Evolutionary conservation across 1,140 invertebrate species (phyloP).

Genomic region (Bombus haemorrhoidalis): DNA sequence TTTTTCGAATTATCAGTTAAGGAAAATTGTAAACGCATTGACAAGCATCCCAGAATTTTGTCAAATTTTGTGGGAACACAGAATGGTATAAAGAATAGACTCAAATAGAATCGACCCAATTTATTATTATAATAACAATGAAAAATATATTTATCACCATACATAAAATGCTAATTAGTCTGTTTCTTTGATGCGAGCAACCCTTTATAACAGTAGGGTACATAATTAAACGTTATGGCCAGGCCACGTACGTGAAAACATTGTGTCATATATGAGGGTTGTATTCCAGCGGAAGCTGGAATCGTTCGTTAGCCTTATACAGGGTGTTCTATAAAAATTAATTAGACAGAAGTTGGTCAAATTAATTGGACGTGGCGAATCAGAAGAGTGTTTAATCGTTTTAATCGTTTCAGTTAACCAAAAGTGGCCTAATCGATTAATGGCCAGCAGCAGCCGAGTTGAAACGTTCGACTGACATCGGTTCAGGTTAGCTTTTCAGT

Average conservation of each 20-base stretch:
- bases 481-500: not conserved
- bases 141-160: not conserved
- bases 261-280: slow-evolving; percentile 1
- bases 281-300: not conserved
- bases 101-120: too few relatives aligned
- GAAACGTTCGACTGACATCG: not conserved
- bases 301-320: slow-evolving; percentile 21
- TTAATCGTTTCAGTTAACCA: slow-evolving; percentile 16
- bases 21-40: too few relatives aligned
- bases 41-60: too few relatives aligned
- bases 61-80: too few relatives aligned
- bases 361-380: slow-evolving; percentile 20
- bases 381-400: not conserved
- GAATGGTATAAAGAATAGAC: too few relatives aligned
- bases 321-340: slow-evolving; percentile 20
- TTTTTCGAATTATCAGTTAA: too few relatives aligned
- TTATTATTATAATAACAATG: too few relatives aligned
- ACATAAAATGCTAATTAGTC: not conserved
- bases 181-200: not conserved
- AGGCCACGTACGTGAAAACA: not conserved
- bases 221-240: not conserved
- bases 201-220: not conserved
- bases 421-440: slow-evolving; percentile 20
- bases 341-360: slow-evolving; percentile 4
- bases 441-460: not conserved